Conservation (phyloP, 1,140 invertebrate species). For the Apis laboriosa region DNA sequence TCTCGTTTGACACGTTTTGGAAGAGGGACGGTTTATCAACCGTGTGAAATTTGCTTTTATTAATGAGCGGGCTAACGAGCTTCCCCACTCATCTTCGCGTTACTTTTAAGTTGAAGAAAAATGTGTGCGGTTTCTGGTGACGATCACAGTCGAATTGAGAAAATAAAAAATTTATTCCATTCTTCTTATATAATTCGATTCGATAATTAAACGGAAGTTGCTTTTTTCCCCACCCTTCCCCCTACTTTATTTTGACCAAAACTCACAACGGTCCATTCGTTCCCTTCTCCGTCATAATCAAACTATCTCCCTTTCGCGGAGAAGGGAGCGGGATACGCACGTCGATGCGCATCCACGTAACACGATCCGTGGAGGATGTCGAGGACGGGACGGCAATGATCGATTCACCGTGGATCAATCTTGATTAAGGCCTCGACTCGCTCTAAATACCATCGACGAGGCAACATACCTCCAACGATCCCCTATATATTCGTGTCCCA, state of each 20-base stretch:
- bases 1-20: background rate
- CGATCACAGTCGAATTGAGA: too few species aligned
- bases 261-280: background rate
- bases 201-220: too few species aligned
- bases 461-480: background rate
- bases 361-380: background rate
- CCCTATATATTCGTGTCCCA: background rate
- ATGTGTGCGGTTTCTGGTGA: too few species aligned
- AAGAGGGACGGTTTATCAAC: background rate
- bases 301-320: too few species aligned
- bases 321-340: background rate
- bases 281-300: background rate
- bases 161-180: too few species aligned
- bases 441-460: conserved; percentile 35
- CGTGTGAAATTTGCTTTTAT: background rate
- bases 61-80: background rate
- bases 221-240: too few species aligned
- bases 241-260: too few species aligned
- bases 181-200: too few species aligned
- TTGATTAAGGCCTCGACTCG: conserved; percentile 43
- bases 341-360: background rate
- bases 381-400: background rate
- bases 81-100: too few species aligned
- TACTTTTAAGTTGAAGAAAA: too few species aligned
- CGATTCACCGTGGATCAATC: conserved; percentile 37